Base-by-base conservation (phyloP, 2,113 vertebrate species). In the Trichomycterus rosablanca region DNA sequence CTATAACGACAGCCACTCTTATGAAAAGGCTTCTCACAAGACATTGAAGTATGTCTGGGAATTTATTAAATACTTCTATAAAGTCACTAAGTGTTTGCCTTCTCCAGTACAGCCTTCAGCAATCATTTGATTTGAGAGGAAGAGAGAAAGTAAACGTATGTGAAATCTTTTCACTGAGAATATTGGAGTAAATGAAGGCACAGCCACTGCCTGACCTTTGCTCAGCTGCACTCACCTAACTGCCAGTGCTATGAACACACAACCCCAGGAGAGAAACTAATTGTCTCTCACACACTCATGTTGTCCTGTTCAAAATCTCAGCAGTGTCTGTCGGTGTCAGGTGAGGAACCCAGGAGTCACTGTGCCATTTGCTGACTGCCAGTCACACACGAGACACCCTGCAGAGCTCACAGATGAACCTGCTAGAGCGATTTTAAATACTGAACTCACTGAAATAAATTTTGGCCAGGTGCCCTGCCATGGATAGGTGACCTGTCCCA, bases 221-320 rank as follows among this genome's bases (percentile, higher is more conserved):
- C 5, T 34, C 43, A 24, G 23, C 24, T 62, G 32, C 59, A 14
- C 59, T 55, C 49, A 12, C 45, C 19, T 68, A 53, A 54, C 51
- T 43, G 58, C 66, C 51, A 49, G 50, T 49, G 20, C 52, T 28
- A 49, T 49, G 51, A 62, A 61, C 44, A 34, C 58, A 40, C 57
- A 54, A 22, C 58, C 30, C 58, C 19, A 40, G 23, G 45, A 49
- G 42, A 55, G 14, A 20, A 49, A 49, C 23, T 42, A 22, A 34
- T 18, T 42, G 55, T 32, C 45, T 40, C 50, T 15, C 42, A 46
- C 16, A 44, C 14, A 18, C 23, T 43, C 23, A 10, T 11, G 11
- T 5, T 32, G 22, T 22, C 18, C 18, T 20, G 28, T 15, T 19
- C 19, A 15, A 14, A 15, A 23, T n/a, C 59, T 14, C 42, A 64